Base-by-base conservation (phyloP, 2,888 invertebrate species). In the Scaptomyza polygonia region DNA sequence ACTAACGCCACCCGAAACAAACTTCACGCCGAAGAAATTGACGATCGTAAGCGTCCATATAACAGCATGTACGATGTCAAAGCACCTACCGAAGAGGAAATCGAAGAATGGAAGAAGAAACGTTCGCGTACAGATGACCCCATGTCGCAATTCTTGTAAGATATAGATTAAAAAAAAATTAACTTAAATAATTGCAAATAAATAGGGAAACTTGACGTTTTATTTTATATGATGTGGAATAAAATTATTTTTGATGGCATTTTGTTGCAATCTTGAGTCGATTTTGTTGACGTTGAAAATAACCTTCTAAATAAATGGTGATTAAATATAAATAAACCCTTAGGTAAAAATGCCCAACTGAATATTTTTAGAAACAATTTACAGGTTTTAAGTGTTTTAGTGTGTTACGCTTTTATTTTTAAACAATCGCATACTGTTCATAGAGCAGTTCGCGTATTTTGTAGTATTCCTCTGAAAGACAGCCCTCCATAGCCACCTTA, bases 401-500 rank as follows among this genome's bases (percentile, higher is more conserved):
- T 49, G 58, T 48, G 5, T 67, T 32, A 4, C 5, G 18, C n/a
- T 43, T 62, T 61, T 49, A 55, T 47, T 58, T 1, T 92, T 93
- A 98, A 55, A 99, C 95, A 89, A 99, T 97, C 61, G 99, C 99
- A 92, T 98, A 99, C 91, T 99, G 99, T 72, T 97, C 96, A 90
- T 99, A 99, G 30, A 99, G 92, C 36, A 99, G 92, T 81, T 97
- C 97, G 61, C 98, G 93, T 47, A 99, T 96, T 93, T 95, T 96
- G 92, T 96, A 99, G 92, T 98, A 99, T 79, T 99, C 98, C 85
- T 98, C 97, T 7, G 97, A 97, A 0, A 98, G 92, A 59, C 97
- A 96, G 0, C 99, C 99, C 92, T 99, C 99, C 65, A 99, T 92
- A 34, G 97, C 96, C 39, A 99, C 96, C 89, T 96, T 95, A 0